Evolutionary conservation across 1,140 invertebrate genomes (phyloP), one percentile per base, ranked within the genome.

Genomic region (Macrobrachium nipponense): DNA sequence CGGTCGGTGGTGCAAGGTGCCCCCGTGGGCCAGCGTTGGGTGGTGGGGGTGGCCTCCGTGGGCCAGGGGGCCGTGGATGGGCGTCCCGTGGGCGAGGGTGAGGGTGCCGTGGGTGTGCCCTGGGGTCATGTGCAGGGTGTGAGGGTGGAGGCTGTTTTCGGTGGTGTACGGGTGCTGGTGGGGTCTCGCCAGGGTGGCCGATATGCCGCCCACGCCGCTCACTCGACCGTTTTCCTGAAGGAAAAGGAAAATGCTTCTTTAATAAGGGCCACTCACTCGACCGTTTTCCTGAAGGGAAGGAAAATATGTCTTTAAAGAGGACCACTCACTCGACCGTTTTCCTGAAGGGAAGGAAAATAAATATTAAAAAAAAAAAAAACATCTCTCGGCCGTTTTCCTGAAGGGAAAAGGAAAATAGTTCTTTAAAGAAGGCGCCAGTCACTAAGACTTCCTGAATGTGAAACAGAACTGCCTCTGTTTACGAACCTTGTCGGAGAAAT

Each of bases 311-410:
- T 36, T 36, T 36, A 36, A 36, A 36, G 27, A 36, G 27, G 4
- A 36, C 27, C 27, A 36, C 27, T 36, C 27, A 36, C 27, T 36
- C 27, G 27, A 36, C 27, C 27, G 4, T 36, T 36, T 36, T 36
- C 27, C 27, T 36, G 27, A 36, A 51, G 79, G 23, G 66, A 27
- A 78, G 11, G 44, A 58, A 77, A 64, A 43, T 36, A 12, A 27
- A 27, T 8, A 43, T 44, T 7, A 20, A 3, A 7, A 14, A 27
- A 10, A 27, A 20, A 5, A 68, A 23, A 58, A 36, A 51, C 0
- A 80, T 17, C n/a, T n/a, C n/a, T 14, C 79, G 62, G 5, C 79
- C 79, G 23, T 70, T 70, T 14, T 80, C 79, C 79, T 80, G n/a
- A n/a, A n/a, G n/a, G n/a, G n/a, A n/a, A n/a, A n/a, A n/a, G n/a